Evolutionary conservation across 2,797 vertebrate genomes (phyloP).

Genomic region (Cynopterus sphinx): DNA sequence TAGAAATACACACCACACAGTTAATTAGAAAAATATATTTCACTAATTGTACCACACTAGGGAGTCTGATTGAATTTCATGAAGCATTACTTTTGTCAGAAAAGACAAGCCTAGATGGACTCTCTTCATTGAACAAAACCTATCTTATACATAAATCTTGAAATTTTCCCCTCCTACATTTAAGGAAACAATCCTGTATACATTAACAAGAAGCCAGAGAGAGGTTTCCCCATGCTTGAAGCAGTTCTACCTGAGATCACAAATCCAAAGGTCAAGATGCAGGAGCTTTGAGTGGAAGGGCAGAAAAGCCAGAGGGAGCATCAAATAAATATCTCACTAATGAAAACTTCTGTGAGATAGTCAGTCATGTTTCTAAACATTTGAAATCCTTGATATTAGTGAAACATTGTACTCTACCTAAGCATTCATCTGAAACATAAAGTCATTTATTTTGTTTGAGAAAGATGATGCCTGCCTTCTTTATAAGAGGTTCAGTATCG

Average conservation of each 20-base stretch:
- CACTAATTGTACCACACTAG: neutral
- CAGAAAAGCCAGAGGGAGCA: neutral
- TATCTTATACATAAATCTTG: neutral
- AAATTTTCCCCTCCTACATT: neutral
- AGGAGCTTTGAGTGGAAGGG: neutral
- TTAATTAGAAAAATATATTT: neutral
- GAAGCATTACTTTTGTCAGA: neutral
- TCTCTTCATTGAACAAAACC: neutral
- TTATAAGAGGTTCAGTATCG: neutral
- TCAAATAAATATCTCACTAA: neutral
- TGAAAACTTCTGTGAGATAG: neutral
- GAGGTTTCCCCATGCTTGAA: neutral
- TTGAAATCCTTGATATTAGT: neutral
- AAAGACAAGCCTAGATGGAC: neutral
- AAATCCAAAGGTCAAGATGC: neutral
- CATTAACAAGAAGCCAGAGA: neutral
- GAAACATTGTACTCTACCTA: neutral
- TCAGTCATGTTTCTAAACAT: neutral
- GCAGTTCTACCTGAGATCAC: neutral
- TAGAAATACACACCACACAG: neutral
- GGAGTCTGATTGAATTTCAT: neutral
- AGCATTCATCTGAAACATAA: slow-evolving; percentile 23
- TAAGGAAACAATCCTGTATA: neutral
- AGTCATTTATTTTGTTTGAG: neutral
- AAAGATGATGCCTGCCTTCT: neutral